Percentiles rank a stretch among this genome's conserved stretches.
Conservation (phyloP, 2,797 vertebrate genomes). For the Hemibagrus guttatus region DNA sequence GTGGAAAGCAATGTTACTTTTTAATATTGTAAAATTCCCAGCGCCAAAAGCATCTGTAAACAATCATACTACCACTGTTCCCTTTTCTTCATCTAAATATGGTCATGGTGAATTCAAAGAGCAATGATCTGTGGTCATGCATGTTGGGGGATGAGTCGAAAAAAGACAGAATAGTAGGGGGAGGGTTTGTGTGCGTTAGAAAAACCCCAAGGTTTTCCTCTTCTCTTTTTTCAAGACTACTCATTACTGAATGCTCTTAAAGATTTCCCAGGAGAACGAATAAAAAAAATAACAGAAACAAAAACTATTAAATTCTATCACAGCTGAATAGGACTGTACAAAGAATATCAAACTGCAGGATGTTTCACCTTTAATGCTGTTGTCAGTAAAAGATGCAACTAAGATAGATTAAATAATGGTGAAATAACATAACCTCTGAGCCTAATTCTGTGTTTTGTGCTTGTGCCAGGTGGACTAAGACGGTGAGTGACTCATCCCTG, state of each 20-base stretch:
- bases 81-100: constrained; percentile 67
- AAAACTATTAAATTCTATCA: constrained; percentile 36
- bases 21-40: constrained; percentile 12
- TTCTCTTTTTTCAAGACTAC: constrained; percentile 37
- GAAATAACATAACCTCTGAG: background rate
- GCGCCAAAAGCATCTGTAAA: constrained; percentile 45
- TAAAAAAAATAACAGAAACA: constrained; percentile 50
- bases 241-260: constrained; percentile 53
- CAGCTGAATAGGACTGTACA: background rate
- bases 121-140: constrained; percentile 64
- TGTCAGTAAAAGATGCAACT: background rate
- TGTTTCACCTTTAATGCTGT: background rate
- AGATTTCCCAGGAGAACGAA: constrained; percentile 56
- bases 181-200: constrained; percentile 39
- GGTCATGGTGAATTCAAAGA: constrained; percentile 64
- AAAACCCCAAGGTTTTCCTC: constrained; percentile 67
- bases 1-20: constrained; percentile 5
- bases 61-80: constrained; percentile 46
- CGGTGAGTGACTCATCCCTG: constrained; percentile 51
- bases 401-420: background rate
- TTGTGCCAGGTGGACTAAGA: constrained; percentile 5
- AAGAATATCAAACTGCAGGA: background rate
- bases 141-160: constrained; percentile 44
- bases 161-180: constrained; percentile 21
- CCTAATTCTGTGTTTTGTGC: constrained; percentile 7